Evolutionary conservation across 2,888 invertebrate species (phyloP).

Genomic region (Drosophila neotestacea): DNA sequence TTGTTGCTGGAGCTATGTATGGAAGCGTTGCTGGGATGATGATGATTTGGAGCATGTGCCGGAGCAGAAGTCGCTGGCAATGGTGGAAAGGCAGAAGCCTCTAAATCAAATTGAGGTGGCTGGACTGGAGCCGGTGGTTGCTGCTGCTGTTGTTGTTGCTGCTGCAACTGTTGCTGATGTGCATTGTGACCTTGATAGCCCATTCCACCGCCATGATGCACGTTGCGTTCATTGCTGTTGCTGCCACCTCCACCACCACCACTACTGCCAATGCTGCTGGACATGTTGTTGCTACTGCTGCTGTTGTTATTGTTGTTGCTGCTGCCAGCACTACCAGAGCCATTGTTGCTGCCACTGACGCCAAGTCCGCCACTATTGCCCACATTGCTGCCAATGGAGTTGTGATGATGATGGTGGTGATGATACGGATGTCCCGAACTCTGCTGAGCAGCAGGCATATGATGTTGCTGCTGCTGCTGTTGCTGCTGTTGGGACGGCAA

Average conservation of each 20-base stretch:
- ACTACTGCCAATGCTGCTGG: constrained; percentile 42
- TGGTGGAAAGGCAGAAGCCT: constrained; percentile 92
- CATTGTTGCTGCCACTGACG: constrained; percentile 34
- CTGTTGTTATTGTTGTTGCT: constrained; percentile 18
- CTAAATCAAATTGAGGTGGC: constrained; percentile 91
- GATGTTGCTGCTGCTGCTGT: constrained; percentile 66
- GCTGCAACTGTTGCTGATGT: constrained; percentile 73
- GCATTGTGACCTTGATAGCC: constrained; percentile 75
- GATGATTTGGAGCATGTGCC: constrained; percentile 47
- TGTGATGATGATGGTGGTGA: constrained; percentile 69
- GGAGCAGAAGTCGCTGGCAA: constrained; percentile 87
- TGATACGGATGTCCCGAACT: constrained; percentile 62
- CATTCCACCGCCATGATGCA: constrained; percentile 56
- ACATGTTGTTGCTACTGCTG: constrained; percentile 50
- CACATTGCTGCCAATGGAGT: constrained; percentile 69
- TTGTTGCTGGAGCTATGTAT: constrained; percentile 55
- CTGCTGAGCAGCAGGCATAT: constrained; percentile 56
- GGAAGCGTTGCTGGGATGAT: constrained; percentile 57
- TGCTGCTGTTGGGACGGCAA: constrained; percentile 67
- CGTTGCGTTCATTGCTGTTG: constrained; percentile 54
- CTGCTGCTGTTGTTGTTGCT: constrained; percentile 78
- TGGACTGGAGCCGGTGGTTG: constrained; percentile 83
- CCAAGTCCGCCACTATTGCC: constrained; percentile 58
- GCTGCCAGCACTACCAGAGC: constrained; percentile 19
- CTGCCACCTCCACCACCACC: constrained; percentile 40